Base-by-base conservation (phyloP, 2,888 invertebrate species). In the Alviniconcha strummeri region DNA sequence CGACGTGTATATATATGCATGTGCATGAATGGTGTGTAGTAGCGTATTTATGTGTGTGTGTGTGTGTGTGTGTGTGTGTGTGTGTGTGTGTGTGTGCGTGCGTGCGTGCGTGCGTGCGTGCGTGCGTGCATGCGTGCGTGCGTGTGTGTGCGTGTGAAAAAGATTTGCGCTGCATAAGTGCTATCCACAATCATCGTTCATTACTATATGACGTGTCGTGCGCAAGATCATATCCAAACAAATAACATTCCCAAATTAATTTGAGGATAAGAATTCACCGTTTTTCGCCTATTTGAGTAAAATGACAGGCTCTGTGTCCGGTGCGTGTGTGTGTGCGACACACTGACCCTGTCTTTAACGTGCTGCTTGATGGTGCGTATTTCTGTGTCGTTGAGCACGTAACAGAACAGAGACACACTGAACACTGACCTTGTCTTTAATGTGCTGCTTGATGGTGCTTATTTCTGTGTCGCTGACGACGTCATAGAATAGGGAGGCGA, bases 301-400 rank as follows among this genome's bases (percentile, higher is more conserved):
- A 36, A 36, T 36, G 36, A 36, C 36, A 3, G 36, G 36, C 36
- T 36, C 36, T 36, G 36, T 36, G 36, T 36, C 36, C 36, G 36
- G 64, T 64, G 64, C 4, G 64, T 64, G 64, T 64, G 64, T 64
- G 64, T 64, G 64, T 64, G 64, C 4, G 64, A 74, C 74, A 2
- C 69, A 81, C 74, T 69, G n/a, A 82, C 82, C 60, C 52, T 76
- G 57, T 76, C 82, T 67, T 75, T 19, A n/a, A 82, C n/a, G 60
- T 13, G n/a, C 13, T 15, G 6, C 67, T 82, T 76, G 6, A 82
- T 52, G 55, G 15, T 55, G 19, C 55, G 13, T 15, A 67, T 82
- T 17, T 82, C 82, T 6, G 36, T 5, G 76, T 82, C 76, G 7
- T 15, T 55, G 13, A 82, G 52, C 17, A 82, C 17, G 76, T 82